Evolutionary conservation across 2,888 invertebrate genomes (phyloP).

Genomic region (Catocala sponsa): DNA sequence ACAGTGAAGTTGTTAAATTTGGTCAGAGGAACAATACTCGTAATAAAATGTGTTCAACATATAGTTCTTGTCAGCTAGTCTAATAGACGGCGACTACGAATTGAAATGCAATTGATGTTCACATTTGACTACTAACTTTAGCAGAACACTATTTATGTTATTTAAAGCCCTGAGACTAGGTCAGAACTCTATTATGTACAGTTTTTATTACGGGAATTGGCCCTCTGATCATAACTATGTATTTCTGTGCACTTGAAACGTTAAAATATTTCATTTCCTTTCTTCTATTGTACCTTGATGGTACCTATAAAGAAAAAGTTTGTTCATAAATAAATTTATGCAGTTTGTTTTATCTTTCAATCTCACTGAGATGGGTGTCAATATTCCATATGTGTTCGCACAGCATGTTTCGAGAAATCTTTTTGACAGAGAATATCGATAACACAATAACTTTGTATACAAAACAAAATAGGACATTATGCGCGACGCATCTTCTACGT

Average conservation of each 20-base stretch:
- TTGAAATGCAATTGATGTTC: too few relatives aligned
- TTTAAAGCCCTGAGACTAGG: too few relatives aligned
- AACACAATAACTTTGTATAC: conserved; percentile 63
- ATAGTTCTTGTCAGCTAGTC: too few relatives aligned
- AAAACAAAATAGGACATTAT: conserved; percentile 69
- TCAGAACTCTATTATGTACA: too few relatives aligned
- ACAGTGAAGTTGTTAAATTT: too few relatives aligned
- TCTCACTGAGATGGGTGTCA: conserved; percentile 39
- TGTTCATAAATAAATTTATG: conserved; percentile 37
- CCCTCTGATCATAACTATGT: background rate
- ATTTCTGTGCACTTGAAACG: background rate
- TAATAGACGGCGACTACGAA: too few relatives aligned
- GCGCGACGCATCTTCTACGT: conserved; percentile 70
- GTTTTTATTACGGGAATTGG: too few relatives aligned
- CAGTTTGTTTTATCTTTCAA: conserved; percentile 50
- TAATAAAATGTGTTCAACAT: too few relatives aligned
- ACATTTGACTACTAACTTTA: too few relatives aligned
- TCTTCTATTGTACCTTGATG: background rate
- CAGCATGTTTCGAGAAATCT: conserved; percentile 54
- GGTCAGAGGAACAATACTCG: too few relatives aligned
- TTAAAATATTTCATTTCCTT: conserved; percentile 10
- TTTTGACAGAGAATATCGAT: conserved; percentile 61
- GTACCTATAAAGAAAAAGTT: conserved; percentile 10
- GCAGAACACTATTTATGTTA: too few relatives aligned
- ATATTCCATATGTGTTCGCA: conserved; percentile 50